Evolutionary conservation across 1,140 invertebrate genomes (phyloP), one percentile per base, ranked within the genome.

Genomic region (Drosophila ogumai): DNA sequence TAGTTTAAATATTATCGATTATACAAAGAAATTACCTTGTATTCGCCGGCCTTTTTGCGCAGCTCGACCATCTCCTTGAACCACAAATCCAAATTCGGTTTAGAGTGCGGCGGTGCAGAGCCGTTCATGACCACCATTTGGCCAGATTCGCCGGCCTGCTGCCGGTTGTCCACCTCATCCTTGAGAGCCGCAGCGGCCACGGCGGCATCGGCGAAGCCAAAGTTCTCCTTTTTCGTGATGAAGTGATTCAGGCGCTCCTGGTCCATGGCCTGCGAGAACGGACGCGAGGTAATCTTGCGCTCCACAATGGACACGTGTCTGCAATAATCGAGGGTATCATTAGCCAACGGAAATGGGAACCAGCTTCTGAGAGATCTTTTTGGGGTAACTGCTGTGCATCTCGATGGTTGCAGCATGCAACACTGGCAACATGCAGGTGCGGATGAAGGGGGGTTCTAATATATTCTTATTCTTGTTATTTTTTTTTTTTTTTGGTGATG

Each of bases 41-140:
- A 98, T 93, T 98, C 97, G 84, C 96, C 97, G 91, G 97, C 97
- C 92, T 98, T 97, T 93, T 97, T 97, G 82, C 97, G 95, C 74
- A 98, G 94, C 93, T 98, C 97, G 86, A 97, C 94, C 82, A 98
- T 96, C 93, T 97, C 96, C 79, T 94, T 94, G 93, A 96, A 97
- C 96, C 96, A 97, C 79, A 96, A 95, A 82, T 95, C 94, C 79
- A 94, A 93, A 88, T 92, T 91, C 71, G 92, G 91, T 73, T 92
- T 91, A 44, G 91, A 92, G 36, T 82, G 84, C 49, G 91, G 88
- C 52, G 90, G 91, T 54, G 82, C 91, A 8, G 76, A 79, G 56
- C 91, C 91, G 52, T 90, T 91, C 85, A 86, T 92, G 56, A 77
- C 82, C 66, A 91, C 82, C 54, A 78, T 61, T 46, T 81, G 79